Base-by-base conservation (phyloP, 2,113 vertebrate genomes). In the Patagioenas fasciata region DNA sequence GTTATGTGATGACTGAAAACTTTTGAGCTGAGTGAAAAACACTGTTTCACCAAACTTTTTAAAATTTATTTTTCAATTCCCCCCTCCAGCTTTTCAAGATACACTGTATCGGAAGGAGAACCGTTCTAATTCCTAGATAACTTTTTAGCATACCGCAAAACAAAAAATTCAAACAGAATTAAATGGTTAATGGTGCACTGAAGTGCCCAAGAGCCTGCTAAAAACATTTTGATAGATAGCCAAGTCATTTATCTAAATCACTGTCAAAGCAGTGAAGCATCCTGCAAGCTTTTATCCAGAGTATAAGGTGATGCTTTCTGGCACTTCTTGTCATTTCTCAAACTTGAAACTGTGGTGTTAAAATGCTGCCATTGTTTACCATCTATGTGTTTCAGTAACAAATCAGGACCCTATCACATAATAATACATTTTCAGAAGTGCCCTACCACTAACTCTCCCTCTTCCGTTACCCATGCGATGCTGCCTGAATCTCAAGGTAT, bases 191-290 rank as follows among this genome's bases (percentile, higher is more conserved):
- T 97, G 94, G 95, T 92, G 95, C 92, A 97, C 89, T 97, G 96
- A 97, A 97, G 96, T 97, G 97, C 97, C 96, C 47, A 78, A 97
- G 96, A 97, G 96, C 51, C 69, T 96, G 97, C 97, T 98, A 97
- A 98, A 98, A 98, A 97, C 98, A 97, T 98, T 98, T 97, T 98
- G 98, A 98, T 98, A 98, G 97, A 98, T 98, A 95, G 97, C 97
- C 80, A 80, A 87, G 97, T 97, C 97, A 98, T 99, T 98, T 98
- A 97, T 99, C 99, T 98, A 97, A 98, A 98, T 99, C 97, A 98
- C 97, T 97, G 98, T 98, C 98, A 98, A 93, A 90, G 96, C 75
- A 88, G 91, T 79, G 93, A 97, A 97, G 97, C 97, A 96, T 98
- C 98, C 97, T 97, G 97, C 95, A 84, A 98, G 96, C 97, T 95